These are phyloP conservation scores for Luperina nickerlii DNA, from an alignment of 2,888 invertebrate genomes.

Conservation along the genomic window DNA sequence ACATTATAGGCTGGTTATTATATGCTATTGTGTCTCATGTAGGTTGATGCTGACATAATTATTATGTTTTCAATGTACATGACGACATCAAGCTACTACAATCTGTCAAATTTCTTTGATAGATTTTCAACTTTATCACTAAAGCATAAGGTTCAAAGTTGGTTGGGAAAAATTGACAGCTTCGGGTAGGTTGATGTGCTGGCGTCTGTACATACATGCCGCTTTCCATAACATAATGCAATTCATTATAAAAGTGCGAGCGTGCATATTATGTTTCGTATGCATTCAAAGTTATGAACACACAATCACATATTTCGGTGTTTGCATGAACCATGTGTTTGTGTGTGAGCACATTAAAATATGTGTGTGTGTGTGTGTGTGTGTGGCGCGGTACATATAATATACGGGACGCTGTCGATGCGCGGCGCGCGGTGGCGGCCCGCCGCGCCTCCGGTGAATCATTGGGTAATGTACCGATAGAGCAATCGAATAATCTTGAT, in stretches of 20 bases:
- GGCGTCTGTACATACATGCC: background rate
- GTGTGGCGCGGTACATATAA: conserved; percentile 55
- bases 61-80: background rate
- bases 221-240: background rate
- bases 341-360: conserved; percentile 15
- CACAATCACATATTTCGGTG: conserved; percentile 5
- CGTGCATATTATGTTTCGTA: background rate
- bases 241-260: conserved; percentile 36
- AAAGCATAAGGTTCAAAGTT: no score
- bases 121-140: no score
- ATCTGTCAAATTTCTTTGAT: no score
- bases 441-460: conserved; percentile 86
- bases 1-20: no score
- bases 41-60: no score
- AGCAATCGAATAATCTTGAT: conserved; percentile 70
- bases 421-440: conserved; percentile 71
- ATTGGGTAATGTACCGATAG: conserved; percentile 81
- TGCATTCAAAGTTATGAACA: conserved; percentile 6
- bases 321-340: conserved; percentile 9
- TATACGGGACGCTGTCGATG: conserved; percentile 78
- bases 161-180: no score
- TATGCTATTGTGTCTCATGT: no score
- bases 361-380: conserved; percentile 36
- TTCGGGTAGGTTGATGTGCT: no score
- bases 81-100: no score